Evolutionary conservation across 2,797 vertebrate genomes (phyloP).

Genomic region (Hypotaenidia okinawae): DNA sequence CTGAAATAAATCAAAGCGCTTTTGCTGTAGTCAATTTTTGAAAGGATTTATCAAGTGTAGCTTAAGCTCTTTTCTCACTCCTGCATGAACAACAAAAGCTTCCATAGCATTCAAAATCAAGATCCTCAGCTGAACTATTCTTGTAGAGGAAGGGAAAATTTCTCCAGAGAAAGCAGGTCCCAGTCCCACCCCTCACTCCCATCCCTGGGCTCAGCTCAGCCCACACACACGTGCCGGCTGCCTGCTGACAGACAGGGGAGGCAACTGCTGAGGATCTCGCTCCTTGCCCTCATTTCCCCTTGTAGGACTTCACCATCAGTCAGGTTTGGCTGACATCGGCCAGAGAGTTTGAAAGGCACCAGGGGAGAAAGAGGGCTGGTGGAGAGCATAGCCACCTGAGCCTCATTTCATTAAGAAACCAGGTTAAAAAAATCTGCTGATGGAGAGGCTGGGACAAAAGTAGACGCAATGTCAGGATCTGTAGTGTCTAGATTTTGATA

Average conservation of each 20-base stretch:
- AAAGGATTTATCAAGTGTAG: not conserved
- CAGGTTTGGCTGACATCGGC: not conserved
- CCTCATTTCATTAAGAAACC: slow-evolving; percentile 21
- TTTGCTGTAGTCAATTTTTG: not conserved
- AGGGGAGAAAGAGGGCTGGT: not conserved
- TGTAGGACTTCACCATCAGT: not conserved
- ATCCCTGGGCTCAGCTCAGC: not conserved
- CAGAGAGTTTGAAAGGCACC: not conserved
- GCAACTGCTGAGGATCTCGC: not conserved
- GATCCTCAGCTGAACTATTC: not conserved
- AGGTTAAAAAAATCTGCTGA: slow-evolving; percentile 56
- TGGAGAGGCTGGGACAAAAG: slow-evolving; percentile 50
- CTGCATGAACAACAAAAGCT: not conserved
- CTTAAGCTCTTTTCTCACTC: not conserved
- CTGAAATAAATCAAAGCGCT: not conserved
- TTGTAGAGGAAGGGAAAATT: not conserved
- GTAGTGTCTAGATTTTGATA: not conserved
- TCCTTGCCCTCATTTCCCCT: not conserved
- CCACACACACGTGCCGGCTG: accelerated
- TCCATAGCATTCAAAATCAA: not conserved
- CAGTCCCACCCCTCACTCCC: not conserved
- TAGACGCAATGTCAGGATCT: not conserved
- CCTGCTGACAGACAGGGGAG: not conserved
- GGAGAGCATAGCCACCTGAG: not conserved
- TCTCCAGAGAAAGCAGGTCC: not conserved